Evolutionary conservation across 2,113 vertebrate genomes (phyloP), one percentile per base, ranked within the genome.

Genomic region (Rhizomys pruinosus): DNA sequence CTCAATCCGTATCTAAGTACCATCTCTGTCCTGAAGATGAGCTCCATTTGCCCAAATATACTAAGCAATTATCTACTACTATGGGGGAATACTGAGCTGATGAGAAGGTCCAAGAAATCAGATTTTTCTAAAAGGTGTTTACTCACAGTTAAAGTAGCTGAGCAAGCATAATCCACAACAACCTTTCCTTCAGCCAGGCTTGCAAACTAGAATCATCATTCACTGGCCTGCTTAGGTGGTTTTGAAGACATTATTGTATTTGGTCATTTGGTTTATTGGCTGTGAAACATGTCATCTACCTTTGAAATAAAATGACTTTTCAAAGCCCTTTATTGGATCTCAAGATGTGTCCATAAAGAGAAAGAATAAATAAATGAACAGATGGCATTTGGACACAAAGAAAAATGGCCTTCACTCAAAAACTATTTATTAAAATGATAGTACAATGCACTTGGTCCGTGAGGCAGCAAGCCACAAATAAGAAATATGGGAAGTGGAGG

Each of bases 1-100:
- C 96, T 89, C 93, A 95, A 92, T 96, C 97, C 29, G 37, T 98
- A 92, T 92, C 97, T 95, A 98, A 98, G 79, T 95, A 87, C 91
- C 15, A 0, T 97, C 97, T 94, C 95, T 95, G 47, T 96, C 64
- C 25, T 27, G 78, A 98, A 98, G 95, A 97, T 94, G 89, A 95
- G 94, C 93, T 96, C 95, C 91, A 87, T 96, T 95, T 96, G 97
- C 94, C 88, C 68, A 95, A 95, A 97, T 96, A 68, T 88, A 96
- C 96, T 89, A 92, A 89, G 87, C 96, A 97, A 98, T 98, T 97
- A 97, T 96, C 96, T 73, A 32, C 91, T 16, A 4, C 94, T 97
- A 76, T 81, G 73, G 96, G 90, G 88, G 97, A 96, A 71, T 9
- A 72, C 82, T 93, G 86, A 20, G 47, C 47, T 97, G 95, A 96